These are phyloP conservation scores for Crocodylus rhombifer DNA, from an alignment of 2,797 vertebrate genomes.

Conservation along the genomic window DNA sequence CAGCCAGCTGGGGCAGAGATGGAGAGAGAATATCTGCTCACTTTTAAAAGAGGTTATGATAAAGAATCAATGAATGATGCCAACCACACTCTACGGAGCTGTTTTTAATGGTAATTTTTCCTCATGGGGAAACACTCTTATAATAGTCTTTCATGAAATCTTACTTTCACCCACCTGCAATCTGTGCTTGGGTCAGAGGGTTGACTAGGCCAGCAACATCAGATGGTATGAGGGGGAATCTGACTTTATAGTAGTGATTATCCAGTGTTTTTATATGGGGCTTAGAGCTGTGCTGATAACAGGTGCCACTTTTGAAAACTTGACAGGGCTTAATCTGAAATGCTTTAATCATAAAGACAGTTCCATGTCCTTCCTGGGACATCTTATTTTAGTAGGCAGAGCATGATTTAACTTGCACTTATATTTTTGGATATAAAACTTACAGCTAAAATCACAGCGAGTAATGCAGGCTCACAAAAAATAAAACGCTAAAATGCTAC, in stretches of 20 bases:
- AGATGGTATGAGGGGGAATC: background rate
- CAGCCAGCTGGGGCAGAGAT: background rate
- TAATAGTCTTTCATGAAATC: too few species aligned
- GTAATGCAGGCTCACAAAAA: background rate
- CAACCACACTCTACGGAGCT: background rate
- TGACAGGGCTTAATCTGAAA: background rate
- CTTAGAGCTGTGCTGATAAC: background rate
- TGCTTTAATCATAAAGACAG: background rate
- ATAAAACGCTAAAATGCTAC: background rate
- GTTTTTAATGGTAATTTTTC: background rate
- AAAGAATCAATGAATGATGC: background rate
- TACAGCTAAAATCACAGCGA: background rate
- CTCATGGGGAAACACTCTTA: background rate
- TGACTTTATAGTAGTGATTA: background rate
- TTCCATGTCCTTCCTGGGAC: background rate
- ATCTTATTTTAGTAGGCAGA: background rate
- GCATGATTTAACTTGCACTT: background rate
- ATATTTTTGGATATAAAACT: background rate
- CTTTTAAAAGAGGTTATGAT: background rate
- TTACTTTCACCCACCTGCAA: background rate
- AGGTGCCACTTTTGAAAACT: background rate
- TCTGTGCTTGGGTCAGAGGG: background rate
- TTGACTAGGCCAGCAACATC: fast-evolving
- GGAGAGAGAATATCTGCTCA: background rate
- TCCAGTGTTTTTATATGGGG: background rate